Percentiles rank a stretch among this genome's conserved stretches.
Evolutionary conservation across 2,888 invertebrate genomes (phyloP).

Genomic region (Heteropelma amictum): DNA sequence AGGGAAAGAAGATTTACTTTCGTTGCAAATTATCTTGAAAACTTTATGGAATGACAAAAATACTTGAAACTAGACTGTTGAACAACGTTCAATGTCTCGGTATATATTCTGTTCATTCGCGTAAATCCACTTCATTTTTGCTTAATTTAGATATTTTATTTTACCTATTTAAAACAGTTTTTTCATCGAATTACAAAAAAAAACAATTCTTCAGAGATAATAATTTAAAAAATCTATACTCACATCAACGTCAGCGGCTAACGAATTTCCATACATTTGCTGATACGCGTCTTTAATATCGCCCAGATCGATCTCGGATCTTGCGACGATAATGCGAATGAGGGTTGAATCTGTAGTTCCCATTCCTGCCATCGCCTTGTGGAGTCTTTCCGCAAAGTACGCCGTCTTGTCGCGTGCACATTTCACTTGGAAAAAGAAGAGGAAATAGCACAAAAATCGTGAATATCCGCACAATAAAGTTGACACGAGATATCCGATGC

Average conservation of each 20-base stretch:
- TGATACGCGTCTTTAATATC: conserved; percentile 91
- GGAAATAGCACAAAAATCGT: conserved; percentile 36
- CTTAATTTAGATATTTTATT: too few species aligned
- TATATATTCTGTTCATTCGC: too few species aligned
- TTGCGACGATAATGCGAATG: conserved; percentile 90
- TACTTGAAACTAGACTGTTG: too few species aligned
- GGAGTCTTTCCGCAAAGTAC: conserved; percentile 91
- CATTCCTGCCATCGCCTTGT: conserved; percentile 92
- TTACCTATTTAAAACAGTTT: too few species aligned
- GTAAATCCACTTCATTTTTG: too few species aligned
- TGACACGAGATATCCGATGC: neutral
- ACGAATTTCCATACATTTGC: conserved; percentile 86
- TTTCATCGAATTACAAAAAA: too few species aligned
- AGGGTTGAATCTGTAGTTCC: conserved; percentile 93
- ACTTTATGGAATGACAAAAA: too few species aligned
- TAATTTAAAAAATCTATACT: conserved; percentile 63
- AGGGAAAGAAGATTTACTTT: too few species aligned
- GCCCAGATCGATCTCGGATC: conserved; percentile 91
- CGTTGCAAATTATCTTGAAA: too few species aligned
- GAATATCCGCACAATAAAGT: too few species aligned
- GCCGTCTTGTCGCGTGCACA: conserved; percentile 88
- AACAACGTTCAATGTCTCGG: too few species aligned
- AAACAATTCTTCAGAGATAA: neutral
- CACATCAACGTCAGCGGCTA: conserved; percentile 91
- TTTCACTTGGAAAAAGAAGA: conserved; percentile 79